Evolutionary conservation across 1,140 invertebrate genomes (phyloP), one percentile per base, ranked within the genome.

Genomic region (Dolichoris vasculosae): DNA sequence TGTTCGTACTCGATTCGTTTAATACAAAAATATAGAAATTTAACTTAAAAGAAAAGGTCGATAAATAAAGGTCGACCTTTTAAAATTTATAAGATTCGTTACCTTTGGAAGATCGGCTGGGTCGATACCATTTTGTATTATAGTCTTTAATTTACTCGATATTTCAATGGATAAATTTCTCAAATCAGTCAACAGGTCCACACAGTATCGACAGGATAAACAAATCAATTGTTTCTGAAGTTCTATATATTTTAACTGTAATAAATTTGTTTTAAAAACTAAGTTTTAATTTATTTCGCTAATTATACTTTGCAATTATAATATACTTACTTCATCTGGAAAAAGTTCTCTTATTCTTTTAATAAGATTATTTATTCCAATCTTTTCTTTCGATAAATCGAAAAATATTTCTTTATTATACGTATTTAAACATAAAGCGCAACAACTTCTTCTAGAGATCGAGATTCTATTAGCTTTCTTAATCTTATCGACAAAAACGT

Each of bases 121-220:
- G 64, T 87, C 43, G 32, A 87, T 85, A 23, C 87, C 88, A 69
- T 89, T 83, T 35, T 88, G 30, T n/a, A 88, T 80, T 4, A 87
- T 71, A 35, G 84, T 81, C 23, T 89, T 87, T 2, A 89, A 81
- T 86, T 89, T 90, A 35, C 46, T 67, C 35, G 80, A 30, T 73
- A 88, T 86, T 85, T 90, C 82, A 46, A 90, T 77, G 48, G 88
- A 90, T 38, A 93, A 48, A 46, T 77, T 84, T 73, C 89, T 91
- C 30, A 93, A 86, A 88, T 93, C 93, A 38, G 86, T 88, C 13
- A 93, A 84, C 15, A 93, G 88, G 79, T 93, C 93, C 64, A 93
- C 86, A 67, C 88, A 91, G 76, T 93, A 93, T 64, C 92, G 91
- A 79, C 93, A 93, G 8, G 85, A 80, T 40, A 93, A 81, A 76